These are phyloP conservation scores for Drosophila subsilvestris DNA, from an alignment of 2,888 invertebrate species.

Conservation along the genomic window DNA sequence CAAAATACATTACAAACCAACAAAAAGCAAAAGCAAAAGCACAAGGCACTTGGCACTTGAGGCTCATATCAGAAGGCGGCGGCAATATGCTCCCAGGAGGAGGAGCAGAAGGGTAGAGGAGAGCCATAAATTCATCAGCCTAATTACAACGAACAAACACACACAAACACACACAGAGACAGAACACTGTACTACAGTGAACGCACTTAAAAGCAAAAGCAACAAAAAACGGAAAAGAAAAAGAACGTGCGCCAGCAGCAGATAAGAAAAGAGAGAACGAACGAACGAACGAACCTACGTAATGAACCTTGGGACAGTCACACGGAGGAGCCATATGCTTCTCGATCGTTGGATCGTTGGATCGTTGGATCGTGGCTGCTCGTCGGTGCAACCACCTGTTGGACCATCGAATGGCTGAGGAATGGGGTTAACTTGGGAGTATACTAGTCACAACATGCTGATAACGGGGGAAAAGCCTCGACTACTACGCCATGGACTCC, in stretches of 20 bases:
- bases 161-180: conserved; percentile 5
- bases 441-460: conserved; percentile 37
- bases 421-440: conserved; percentile 10
- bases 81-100: background rate
- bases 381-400: conserved; percentile 80
- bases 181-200: conserved; percentile 9
- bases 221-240: background rate
- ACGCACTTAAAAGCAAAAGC: conserved; percentile 41
- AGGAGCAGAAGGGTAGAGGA: conserved; percentile 1
- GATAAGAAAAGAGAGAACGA: conserved; percentile 54
- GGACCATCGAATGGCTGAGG: conserved; percentile 25
- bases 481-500: conserved; percentile 7
- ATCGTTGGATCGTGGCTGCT: conserved; percentile 17
- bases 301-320: conserved; percentile 64
- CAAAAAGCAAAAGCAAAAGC: conserved; percentile 44
- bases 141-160: conserved; percentile 59
- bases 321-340: background rate
- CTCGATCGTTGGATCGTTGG: no score
- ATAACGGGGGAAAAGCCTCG: conserved; percentile 30
- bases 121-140: conserved; percentile 73
- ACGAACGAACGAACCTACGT: conserved; percentile 66
- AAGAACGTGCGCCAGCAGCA: conserved; percentile 14
- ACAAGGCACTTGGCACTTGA: conserved; percentile 60
- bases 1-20: conserved; percentile 3
- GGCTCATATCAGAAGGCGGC: conserved; percentile 44